phyloP scores from a whole-genome alignment of 1,140 invertebrate species.

The Leptoteleia sp. region DNA sequence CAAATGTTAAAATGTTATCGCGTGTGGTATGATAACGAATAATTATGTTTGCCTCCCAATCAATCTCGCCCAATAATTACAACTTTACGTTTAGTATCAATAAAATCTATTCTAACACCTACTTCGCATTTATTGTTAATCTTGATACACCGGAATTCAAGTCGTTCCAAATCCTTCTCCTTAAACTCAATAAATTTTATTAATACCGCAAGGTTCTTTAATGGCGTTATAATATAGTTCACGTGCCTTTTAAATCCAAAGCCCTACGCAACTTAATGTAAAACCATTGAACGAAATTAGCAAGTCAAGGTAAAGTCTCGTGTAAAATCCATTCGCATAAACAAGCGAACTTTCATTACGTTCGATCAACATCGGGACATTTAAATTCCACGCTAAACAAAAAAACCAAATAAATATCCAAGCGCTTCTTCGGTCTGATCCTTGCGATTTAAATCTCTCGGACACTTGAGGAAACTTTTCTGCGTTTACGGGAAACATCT shows the following conservation, averaged over 20 bases:
- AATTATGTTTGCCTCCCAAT: background rate
- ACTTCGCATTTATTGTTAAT: slow-evolving; percentile 15
- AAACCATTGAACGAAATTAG: slow-evolving; percentile 8
- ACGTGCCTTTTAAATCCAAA: background rate
- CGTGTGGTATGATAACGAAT: background rate
- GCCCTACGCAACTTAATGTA: slow-evolving; percentile 3
- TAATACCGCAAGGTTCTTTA: slow-evolving; percentile 2
- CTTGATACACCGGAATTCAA: background rate
- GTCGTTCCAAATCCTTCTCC: background rate
- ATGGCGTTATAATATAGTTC: slow-evolving; percentile 1
- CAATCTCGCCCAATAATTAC: background rate
- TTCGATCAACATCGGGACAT: background rate
- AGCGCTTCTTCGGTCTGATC: too few species aligned
- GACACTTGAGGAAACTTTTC: too few species aligned
- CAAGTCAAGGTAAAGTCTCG: slow-evolving; percentile 12
- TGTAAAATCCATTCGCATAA: slow-evolving; percentile 3
- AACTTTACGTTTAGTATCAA: slow-evolving; percentile 4
- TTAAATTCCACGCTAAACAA: too few species aligned
- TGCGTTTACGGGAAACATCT: too few species aligned
- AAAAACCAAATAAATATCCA: too few species aligned
- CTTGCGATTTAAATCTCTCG: too few species aligned
- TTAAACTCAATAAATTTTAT: slow-evolving; percentile 14
- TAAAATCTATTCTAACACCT: slow-evolving; percentile 6
- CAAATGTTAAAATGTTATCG: too few species aligned
- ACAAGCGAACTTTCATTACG: background rate